Evolutionary conservation across 2,888 invertebrate genomes (phyloP).

Genomic region (Pediacus dermestoides): DNA sequence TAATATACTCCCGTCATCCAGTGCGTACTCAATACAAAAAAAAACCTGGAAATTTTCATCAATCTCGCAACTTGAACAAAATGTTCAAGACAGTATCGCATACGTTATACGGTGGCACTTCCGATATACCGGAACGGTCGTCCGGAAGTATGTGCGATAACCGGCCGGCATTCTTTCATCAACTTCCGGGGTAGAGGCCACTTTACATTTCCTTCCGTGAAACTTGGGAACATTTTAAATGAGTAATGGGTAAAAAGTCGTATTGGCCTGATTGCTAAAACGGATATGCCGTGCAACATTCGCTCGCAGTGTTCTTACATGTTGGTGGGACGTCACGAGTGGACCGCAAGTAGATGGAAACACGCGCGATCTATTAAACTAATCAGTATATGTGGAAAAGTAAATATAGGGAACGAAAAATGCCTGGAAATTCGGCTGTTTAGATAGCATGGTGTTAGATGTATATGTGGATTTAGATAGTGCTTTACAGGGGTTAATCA

Average conservation of each 20-base stretch:
- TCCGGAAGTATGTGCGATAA: conserved; percentile 44
- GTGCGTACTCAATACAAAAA: too few relatives aligned
- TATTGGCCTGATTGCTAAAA: conserved; percentile 47
- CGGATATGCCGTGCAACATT: conserved; percentile 44
- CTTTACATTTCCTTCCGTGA: conserved; percentile 50
- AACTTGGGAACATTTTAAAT: conserved; percentile 34
- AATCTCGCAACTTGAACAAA: too few relatives aligned
- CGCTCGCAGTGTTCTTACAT: neutral
- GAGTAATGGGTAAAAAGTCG: conserved; percentile 44
- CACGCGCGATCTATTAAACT: conserved; percentile 26
- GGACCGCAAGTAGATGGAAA: too few relatives aligned
- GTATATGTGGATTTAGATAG: too few relatives aligned
- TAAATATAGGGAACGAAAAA: conserved; percentile 17
- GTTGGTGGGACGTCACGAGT: neutral
- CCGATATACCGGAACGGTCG: conserved; percentile 43
- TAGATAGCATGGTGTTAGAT: too few relatives aligned
- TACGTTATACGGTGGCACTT: conserved; percentile 29
- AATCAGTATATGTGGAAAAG: conserved; percentile 11
- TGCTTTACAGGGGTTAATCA: too few relatives aligned
- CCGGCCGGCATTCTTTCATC: conserved; percentile 46
- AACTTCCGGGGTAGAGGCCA: conserved; percentile 45
- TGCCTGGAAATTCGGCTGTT: conserved; percentile 21
- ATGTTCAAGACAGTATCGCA: conserved; percentile 15
- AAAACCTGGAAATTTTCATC: too few relatives aligned
- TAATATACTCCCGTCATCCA: too few relatives aligned